Evolutionary conservation across 2,888 invertebrate species (phyloP).

Genomic region (Idaea dimidiata): DNA sequence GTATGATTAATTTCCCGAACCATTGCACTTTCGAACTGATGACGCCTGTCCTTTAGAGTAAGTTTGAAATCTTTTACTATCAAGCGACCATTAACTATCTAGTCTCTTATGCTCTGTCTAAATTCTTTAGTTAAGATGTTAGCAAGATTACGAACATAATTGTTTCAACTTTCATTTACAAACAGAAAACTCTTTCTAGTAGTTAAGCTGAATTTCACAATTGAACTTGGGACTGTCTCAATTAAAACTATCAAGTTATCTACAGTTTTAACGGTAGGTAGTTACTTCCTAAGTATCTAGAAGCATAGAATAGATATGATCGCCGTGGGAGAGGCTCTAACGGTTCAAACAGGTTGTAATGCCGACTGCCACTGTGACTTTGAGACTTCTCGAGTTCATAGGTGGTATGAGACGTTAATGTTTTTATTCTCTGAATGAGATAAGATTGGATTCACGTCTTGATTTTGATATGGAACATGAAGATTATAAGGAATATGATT

Average conservation of each 20-base stretch:
- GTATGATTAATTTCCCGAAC: no score
- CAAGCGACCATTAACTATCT: no score
- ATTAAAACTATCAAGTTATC: background rate
- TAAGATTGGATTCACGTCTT: background rate
- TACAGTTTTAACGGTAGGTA: conserved; percentile 1
- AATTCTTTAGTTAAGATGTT: no score
- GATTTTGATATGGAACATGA: background rate
- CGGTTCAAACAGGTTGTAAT: conserved; percentile 7
- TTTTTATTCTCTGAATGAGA: background rate
- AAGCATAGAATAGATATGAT: background rate
- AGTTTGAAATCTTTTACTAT: no score
- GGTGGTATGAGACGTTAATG: background rate
- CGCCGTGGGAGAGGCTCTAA: conserved; percentile 9
- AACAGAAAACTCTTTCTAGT: background rate
- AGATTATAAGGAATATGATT: no score
- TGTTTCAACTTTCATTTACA: background rate
- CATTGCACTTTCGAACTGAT: no score
- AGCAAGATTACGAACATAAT: background rate
- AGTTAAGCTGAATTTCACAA: background rate
- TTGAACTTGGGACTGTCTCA: background rate
- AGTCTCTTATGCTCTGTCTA: no score
- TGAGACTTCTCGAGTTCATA: background rate
- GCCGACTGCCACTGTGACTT: background rate
- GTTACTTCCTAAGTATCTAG: background rate
- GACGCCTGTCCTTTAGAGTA: no score